These are phyloP conservation scores for Buphagus erythrorhynchus DNA, from an alignment of 2,797 vertebrate species.

Conservation along the genomic window DNA sequence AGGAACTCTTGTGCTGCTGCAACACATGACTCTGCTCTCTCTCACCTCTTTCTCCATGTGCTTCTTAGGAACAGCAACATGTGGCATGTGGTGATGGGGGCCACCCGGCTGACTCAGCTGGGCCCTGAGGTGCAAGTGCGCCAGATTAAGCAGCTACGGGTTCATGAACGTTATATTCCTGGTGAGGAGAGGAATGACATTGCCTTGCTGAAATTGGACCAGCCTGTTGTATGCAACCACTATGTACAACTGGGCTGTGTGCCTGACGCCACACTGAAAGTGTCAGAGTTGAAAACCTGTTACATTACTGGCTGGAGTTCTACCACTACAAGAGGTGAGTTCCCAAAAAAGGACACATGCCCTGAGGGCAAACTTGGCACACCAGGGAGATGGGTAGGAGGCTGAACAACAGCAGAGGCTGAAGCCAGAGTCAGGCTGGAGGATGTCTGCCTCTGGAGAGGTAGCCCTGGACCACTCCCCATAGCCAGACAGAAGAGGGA, in stretches of 20 bases:
- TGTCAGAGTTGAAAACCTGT: not conserved
- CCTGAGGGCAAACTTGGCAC: not conserved
- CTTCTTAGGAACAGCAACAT: not conserved
- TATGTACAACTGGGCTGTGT: not conserved
- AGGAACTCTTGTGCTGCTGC: no score
- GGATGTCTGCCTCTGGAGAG: not conserved
- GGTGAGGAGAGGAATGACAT: not conserved
- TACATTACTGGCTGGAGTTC: not conserved
- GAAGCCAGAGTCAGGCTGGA: not conserved
- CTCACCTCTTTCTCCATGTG: not conserved
- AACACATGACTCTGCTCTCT: not conserved
- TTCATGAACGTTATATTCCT: not conserved
- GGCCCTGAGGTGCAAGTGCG: not conserved
- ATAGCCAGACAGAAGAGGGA: not conserved
- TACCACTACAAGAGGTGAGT: not conserved
- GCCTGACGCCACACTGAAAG: not conserved
- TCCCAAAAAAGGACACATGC: not conserved
- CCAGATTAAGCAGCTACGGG: not conserved
- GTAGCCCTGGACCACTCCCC: not conserved
- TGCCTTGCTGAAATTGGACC: not conserved
- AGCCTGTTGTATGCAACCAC: not conserved
- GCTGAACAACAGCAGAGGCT: not conserved
- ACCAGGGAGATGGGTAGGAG: rapidly evolving
- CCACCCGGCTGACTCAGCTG: not conserved
- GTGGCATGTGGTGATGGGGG: not conserved